Evolutionary conservation across 2,113 vertebrate genomes (phyloP).

Genomic region (Oryzias celebensis): DNA sequence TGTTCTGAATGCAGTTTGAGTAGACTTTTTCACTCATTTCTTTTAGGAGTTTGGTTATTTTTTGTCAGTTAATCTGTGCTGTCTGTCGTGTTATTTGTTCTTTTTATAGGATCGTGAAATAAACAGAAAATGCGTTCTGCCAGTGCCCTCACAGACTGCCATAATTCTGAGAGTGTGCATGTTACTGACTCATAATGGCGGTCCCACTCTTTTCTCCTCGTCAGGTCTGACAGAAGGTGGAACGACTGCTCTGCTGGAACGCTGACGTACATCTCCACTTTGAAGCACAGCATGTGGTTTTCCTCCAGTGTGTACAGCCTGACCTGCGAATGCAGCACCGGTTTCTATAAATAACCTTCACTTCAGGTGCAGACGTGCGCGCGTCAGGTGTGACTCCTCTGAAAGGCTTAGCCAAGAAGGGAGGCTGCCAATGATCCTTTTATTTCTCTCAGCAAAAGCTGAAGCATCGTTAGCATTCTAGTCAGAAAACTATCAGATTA

Average conservation of each 20-base stretch:
- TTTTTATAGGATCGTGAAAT: background rate
- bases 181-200: slow-evolving; percentile 85
- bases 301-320: slow-evolving; percentile 90
- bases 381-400: background rate
- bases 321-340: slow-evolving; percentile 74
- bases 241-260: slow-evolving; percentile 82
- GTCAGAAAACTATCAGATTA: slow-evolving; percentile 13
- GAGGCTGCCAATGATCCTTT: too few relatives aligned
- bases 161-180: background rate
- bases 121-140: too few relatives aligned
- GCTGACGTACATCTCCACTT: slow-evolving; percentile 83
- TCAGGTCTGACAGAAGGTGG: slow-evolving; percentile 87
- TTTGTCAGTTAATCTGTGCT: background rate
- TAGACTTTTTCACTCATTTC: too few relatives aligned
- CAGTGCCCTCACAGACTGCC: background rate
- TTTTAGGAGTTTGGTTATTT: too few relatives aligned
- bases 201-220: slow-evolving; percentile 88
- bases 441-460: too few relatives aligned
- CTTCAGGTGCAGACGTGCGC: slow-evolving; percentile 1
- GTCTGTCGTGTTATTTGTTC: background rate
- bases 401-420: background rate
- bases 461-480: background rate
- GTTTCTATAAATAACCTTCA: background rate
- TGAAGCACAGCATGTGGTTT: slow-evolving; percentile 89
- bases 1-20: too few relatives aligned